These are phyloP conservation scores for Capreolus pygargus DNA, from an alignment of 2,113 vertebrate genomes.

Conservation along the genomic window DNA sequence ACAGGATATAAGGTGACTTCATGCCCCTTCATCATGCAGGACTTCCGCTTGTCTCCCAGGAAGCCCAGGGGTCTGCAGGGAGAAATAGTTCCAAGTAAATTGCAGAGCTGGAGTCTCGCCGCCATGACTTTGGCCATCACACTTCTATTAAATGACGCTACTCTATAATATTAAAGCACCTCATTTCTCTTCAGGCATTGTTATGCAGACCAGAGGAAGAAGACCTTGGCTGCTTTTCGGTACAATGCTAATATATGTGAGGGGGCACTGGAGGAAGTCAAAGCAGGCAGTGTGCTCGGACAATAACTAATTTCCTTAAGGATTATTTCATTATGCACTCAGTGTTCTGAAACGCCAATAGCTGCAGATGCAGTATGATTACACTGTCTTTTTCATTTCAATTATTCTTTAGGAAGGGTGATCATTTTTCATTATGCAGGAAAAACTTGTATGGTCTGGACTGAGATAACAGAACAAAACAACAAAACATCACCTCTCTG, in stretches of 20 bases:
- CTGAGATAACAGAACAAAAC: constrained; percentile 54
- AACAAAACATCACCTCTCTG: constrained; percentile 24
- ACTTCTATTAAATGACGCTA: not conserved
- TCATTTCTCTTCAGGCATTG: not conserved
- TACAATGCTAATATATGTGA: constrained; percentile 14
- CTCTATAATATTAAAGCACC: not conserved
- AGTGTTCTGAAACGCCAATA: constrained; percentile 47
- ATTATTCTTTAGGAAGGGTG: constrained; percentile 46
- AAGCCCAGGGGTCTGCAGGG: not conserved
- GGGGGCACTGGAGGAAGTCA: constrained; percentile 17
- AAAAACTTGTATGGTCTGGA: constrained; percentile 28
- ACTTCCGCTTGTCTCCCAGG: not conserved
- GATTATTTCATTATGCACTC: constrained; percentile 58
- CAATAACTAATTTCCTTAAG: constrained; percentile 61
- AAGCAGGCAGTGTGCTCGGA: constrained; percentile 22
- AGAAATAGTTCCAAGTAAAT: not conserved
- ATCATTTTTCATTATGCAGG: constrained; percentile 58
- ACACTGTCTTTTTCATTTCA: constrained; percentile 44
- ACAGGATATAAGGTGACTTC: not conserved
- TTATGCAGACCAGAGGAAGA: constrained; percentile 27
- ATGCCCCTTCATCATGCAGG: not conserved
- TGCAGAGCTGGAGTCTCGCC: not conserved
- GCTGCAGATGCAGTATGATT: constrained; percentile 56
- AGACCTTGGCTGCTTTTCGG: constrained; percentile 34
- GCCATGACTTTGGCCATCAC: not conserved